These are phyloP conservation scores for Agrilus biguttatus DNA, from an alignment of 2,888 invertebrate species.

Conservation along the genomic window DNA sequence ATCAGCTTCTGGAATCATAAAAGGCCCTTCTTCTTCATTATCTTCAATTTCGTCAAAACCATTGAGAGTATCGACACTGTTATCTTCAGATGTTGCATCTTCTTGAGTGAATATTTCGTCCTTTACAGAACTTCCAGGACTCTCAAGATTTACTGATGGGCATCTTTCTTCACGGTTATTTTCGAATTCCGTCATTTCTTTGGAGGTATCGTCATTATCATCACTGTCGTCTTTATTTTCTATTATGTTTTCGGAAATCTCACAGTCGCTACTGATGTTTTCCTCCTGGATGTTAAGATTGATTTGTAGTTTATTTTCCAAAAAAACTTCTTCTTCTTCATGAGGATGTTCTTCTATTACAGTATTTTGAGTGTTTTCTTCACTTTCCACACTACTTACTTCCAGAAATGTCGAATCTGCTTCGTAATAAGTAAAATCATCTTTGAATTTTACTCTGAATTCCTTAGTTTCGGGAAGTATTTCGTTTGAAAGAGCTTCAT, in stretches of 20 bases:
- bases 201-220: slow-evolving; percentile 10
- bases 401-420: slow-evolving; percentile 31
- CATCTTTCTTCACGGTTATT: neutral
- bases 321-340: slow-evolving; percentile 2
- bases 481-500: slow-evolving; percentile 32
- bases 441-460: slow-evolving; percentile 34
- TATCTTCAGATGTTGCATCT: slow-evolving; percentile 7
- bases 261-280: slow-evolving; percentile 18
- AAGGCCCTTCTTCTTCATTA: slow-evolving; percentile 3
- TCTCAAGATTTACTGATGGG: neutral
- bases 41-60: slow-evolving; percentile 2
- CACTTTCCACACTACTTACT: slow-evolving; percentile 28
- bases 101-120: slow-evolving; percentile 1
- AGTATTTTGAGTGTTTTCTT: slow-evolving; percentile 17
- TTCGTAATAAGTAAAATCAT: slow-evolving; percentile 35
- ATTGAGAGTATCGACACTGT: slow-evolving; percentile 7
- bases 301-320: slow-evolving; percentile 4
- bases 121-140: slow-evolving; percentile 2
- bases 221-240: slow-evolving; percentile 5
- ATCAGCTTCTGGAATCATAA: neutral
- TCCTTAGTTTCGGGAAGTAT: slow-evolving; percentile 12
- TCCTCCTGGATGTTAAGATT: slow-evolving; percentile 5
- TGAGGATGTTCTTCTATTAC: slow-evolving; percentile 4
- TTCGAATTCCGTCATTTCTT: slow-evolving; percentile 13
- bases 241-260: slow-evolving; percentile 14